phyloP scores from a whole-genome alignment of 64 coral and sea anemone genomes.

The Astreopora myriophthalma region DNA sequence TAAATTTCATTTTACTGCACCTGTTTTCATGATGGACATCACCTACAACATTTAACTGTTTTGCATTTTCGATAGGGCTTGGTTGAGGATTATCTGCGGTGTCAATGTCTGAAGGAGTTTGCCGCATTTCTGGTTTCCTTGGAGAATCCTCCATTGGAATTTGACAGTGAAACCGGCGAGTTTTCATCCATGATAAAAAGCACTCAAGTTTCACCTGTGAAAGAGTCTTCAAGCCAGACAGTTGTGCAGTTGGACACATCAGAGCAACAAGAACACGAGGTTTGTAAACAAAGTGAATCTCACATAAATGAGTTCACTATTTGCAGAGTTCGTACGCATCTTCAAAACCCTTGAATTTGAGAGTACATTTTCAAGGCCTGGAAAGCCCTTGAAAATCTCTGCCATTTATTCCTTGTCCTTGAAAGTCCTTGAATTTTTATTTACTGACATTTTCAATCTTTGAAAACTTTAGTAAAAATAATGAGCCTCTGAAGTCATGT shows the following conservation, averaged over 20 bases:
- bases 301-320: no score
- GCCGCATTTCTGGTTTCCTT: constrained; percentile 39
- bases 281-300: no score
- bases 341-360: no score
- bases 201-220: constrained; percentile 19
- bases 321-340: no score
- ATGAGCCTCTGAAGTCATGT: no score
- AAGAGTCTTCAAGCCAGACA: neutral
- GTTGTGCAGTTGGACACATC: constrained; percentile 38
- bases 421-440: no score
- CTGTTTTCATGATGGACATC: neutral
- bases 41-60: neutral
- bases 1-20: neutral
- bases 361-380: no score
- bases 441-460: no score
- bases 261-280: constrained; percentile 7
- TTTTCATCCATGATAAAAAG: constrained; percentile 51
- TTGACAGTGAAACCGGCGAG: constrained; percentile 27
- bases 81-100: constrained; percentile 42
- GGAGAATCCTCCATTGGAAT: constrained; percentile 36
- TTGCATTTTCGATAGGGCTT: constrained; percentile 11
- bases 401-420: no score
- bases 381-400: no score
- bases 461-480: no score
- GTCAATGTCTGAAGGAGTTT: constrained; percentile 31